Conservation (phyloP, 2,888 invertebrate species). For the Epinotia nisella region DNA sequence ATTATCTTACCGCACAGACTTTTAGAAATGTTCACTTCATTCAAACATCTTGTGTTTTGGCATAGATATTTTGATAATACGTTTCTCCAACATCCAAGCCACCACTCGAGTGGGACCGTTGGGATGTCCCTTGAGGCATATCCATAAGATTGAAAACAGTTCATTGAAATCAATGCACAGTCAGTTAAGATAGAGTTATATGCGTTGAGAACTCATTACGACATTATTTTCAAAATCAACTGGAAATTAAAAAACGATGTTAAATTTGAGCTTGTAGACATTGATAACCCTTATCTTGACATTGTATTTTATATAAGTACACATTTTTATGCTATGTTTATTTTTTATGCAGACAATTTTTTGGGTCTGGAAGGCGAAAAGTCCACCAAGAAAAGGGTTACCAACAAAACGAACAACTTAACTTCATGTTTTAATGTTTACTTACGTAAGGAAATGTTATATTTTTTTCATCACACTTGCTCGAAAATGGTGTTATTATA, state of each 20-base stretch:
- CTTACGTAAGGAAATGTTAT: neutral
- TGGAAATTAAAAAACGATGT: neutral
- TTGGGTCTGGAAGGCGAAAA: too few relatives aligned
- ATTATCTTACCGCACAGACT: constrained; percentile 4
- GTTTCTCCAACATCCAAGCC: neutral
- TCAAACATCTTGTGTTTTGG: neutral
- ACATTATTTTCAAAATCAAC: neutral
- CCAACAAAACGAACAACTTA: neutral
- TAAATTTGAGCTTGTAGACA: neutral
- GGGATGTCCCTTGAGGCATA: neutral
- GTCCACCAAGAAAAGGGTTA: neutral
- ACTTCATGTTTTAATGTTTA: neutral
- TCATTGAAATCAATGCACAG: neutral
- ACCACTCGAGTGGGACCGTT: neutral
- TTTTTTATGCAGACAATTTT: too few relatives aligned
- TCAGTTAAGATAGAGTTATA: neutral
- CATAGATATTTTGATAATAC: neutral
- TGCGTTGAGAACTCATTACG: neutral
- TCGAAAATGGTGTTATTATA: too few relatives aligned
- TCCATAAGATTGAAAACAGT: neutral
- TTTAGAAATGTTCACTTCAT: neutral
- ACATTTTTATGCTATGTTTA: too few relatives aligned
- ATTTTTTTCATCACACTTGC: neutral
- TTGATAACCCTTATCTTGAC: too few relatives aligned
- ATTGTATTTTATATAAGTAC: too few relatives aligned